Percentiles rank a stretch among this genome's conserved stretches.
Conservation (phyloP, 2,797 vertebrate species). For the Acipenser ruthenus region DNA sequence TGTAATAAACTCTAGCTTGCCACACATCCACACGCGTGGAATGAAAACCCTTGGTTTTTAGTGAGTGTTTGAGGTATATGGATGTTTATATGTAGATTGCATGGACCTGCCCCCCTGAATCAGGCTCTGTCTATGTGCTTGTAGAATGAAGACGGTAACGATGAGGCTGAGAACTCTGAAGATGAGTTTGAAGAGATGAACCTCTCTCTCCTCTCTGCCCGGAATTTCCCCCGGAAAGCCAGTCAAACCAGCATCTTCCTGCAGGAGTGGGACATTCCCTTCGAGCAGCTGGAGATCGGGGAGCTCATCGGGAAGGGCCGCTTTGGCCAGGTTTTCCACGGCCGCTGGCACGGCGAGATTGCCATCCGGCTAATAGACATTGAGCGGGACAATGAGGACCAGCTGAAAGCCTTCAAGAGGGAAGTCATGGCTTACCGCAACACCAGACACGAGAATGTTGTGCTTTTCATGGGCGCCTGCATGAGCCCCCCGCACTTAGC, state of each 20-base stretch:
- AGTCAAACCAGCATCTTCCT: conserved; percentile 99
- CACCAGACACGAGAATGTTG: conserved; percentile 95
- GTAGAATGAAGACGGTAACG: conserved; percentile 82
- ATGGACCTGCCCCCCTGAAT: conserved; percentile 33
- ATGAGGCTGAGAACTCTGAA: conserved; percentile 79
- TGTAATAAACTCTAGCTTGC: too few relatives aligned
- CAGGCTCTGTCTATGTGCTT: conserved; percentile 13
- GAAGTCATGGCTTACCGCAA: conserved; percentile 97
- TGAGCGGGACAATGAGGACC: conserved; percentile 92
- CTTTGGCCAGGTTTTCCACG: conserved; percentile 92
- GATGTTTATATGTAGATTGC: conserved; percentile 34
- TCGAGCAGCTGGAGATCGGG: conserved; percentile 92
- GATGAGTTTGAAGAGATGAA: conserved; percentile 99
- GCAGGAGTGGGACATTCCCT: conserved; percentile 98
- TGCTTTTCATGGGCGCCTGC: conserved; percentile 97
- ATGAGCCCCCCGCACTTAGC: conserved; percentile 96
- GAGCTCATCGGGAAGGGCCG: conserved; percentile 96
- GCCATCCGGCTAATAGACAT: conserved; percentile 96
- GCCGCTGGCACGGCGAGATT: conserved; percentile 95
- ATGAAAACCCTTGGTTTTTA: not conserved
- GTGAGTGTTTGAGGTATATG: not conserved
- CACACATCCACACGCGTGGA: too few relatives aligned
- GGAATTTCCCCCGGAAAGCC: conserved; percentile 94
- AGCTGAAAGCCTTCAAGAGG: conserved; percentile 94
- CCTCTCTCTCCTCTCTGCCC: conserved; percentile 84